Evolutionary conservation across 2,888 invertebrate genomes (phyloP), one percentile per base, ranked within the genome.

Genomic region (Drosophila kanekoi): DNA sequence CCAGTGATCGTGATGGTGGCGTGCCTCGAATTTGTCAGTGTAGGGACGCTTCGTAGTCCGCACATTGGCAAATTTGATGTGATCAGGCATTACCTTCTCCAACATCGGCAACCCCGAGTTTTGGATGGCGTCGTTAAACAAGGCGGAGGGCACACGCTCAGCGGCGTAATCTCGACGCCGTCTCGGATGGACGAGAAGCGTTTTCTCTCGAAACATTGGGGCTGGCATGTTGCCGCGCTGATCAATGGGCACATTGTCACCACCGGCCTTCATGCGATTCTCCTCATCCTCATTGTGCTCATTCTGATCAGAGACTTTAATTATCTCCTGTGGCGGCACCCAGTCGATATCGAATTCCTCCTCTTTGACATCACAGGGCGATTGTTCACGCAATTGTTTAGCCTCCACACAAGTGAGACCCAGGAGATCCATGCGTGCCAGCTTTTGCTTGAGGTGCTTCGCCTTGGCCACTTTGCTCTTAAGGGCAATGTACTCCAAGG

Each of bases 1-100:
- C 85, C 87, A 89, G 64, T 92, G 92, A 57, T 91, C 91, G 60
- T 92, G 92, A 72, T 92, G 92, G 61, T 92, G 92, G 0, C 92
- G 87, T 0, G 87, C 86, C 41, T 91, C 89, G 9, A 92, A 89
- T 3, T 81, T 68, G 0, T 81, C 69, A 5, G 87, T 85, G 35
- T 77, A 92, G 0, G 88, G 85, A 0, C 87, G 85, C 41, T 90
- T 88, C 13, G 84, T 58, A 0, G 72, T 45, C 0, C 82, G 73
- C 2, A 92, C 82, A 69, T 92, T 92, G 4, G 79, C 80, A 23
- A 70, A 78, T 3, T 81, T 62, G 0, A 78, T 57, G 2, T 61
- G 61, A 41, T 92, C 90, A 1, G 77, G 65, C 13, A 60, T 63
- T 0, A 91, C 70, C 44, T 89, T 89, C 1, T 68, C 59, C 49